Percentiles rank a stretch among this genome's conserved stretches.
Evolutionary conservation across 53 echinoderm and acorn worm genomes (phyloP).

Genomic region (Paracentrotus lividus): DNA sequence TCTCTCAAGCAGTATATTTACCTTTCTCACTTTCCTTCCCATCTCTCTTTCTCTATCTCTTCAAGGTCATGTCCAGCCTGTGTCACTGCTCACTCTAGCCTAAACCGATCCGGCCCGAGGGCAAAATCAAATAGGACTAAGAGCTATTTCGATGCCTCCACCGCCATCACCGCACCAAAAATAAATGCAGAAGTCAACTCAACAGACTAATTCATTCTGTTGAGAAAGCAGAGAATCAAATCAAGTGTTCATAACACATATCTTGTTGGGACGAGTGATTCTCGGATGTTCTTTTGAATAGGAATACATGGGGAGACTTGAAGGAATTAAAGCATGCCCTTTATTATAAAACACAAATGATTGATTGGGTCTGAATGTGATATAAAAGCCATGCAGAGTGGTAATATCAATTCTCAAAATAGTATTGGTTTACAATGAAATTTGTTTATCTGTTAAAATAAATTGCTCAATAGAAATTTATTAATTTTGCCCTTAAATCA

Average conservation of each 20-base stretch:
- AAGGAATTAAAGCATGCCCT: background rate
- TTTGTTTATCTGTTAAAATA: background rate
- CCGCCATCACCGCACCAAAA: conserved; percentile 21
- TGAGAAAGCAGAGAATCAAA: conserved; percentile 19
- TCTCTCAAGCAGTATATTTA: too few relatives aligned
- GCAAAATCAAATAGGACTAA: conserved; percentile 57
- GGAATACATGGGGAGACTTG: background rate
- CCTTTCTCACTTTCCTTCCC: background rate
- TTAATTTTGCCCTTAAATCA: background rate
- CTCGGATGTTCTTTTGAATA: background rate
- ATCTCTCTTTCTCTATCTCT: background rate
- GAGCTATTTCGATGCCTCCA: conserved; percentile 36
- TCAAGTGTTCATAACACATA: background rate
- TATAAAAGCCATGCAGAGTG: background rate
- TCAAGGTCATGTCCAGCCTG: conserved; percentile 20
- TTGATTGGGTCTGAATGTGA: background rate
- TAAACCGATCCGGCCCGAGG: conserved; percentile 49
- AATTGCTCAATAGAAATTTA: background rate
- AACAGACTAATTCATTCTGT: conserved; percentile 29
- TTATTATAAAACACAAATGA: conserved; percentile 2
- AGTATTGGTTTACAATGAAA: background rate
- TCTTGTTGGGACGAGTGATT: conserved; percentile 5
- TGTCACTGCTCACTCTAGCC: conserved; percentile 51
- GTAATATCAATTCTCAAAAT: background rate
- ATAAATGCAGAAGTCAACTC: conserved; percentile 40